Evolutionary conservation across 2,888 invertebrate species (phyloP).

Genomic region (Apamea sordens): DNA sequence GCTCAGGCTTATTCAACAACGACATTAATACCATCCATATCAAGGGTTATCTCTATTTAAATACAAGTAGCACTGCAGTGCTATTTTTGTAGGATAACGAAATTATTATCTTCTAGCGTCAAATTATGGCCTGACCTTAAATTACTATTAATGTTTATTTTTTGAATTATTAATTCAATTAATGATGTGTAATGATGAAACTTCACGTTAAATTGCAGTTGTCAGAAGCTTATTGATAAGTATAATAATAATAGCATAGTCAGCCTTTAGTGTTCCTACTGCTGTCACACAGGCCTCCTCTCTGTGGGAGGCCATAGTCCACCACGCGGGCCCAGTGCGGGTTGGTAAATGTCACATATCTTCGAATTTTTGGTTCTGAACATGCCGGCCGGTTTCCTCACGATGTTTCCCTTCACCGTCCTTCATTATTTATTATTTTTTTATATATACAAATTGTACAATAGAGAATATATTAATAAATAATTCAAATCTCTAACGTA

Average conservation of each 20-base stretch:
- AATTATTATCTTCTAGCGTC: slow-evolving; percentile 50
- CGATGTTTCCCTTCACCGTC: not conserved
- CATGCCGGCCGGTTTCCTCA: too few species aligned
- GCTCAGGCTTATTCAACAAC: slow-evolving; percentile 64
- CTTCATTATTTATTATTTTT: slow-evolving; percentile 25
- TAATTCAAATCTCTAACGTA: slow-evolving; percentile 52
- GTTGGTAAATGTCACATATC: not conserved
- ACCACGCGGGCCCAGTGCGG: not conserved
- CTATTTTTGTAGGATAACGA: slow-evolving; percentile 77
- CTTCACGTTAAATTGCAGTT: slow-evolving; percentile 12
- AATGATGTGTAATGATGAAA: slow-evolving; percentile 43
- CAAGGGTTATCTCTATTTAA: slow-evolving; percentile 78
- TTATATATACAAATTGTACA: slow-evolving; percentile 43
- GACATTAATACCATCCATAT: slow-evolving; percentile 64
- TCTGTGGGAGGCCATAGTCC: not conserved
- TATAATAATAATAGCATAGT: not conserved
- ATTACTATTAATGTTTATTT: slow-evolving; percentile 21
- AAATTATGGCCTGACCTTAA: slow-evolving; percentile 40
- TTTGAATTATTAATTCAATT: slow-evolving; percentile 11
- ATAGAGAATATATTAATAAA: slow-evolving; percentile 55
- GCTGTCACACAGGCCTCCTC: not conserved
- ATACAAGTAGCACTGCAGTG: slow-evolving; percentile 69
- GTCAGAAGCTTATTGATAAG: not conserved
- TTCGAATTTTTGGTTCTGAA: not conserved
- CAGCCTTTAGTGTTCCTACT: not conserved